Evolutionary conservation across 2,888 invertebrate species (phyloP).

Genomic region (Eustalomyia histrio): DNA sequence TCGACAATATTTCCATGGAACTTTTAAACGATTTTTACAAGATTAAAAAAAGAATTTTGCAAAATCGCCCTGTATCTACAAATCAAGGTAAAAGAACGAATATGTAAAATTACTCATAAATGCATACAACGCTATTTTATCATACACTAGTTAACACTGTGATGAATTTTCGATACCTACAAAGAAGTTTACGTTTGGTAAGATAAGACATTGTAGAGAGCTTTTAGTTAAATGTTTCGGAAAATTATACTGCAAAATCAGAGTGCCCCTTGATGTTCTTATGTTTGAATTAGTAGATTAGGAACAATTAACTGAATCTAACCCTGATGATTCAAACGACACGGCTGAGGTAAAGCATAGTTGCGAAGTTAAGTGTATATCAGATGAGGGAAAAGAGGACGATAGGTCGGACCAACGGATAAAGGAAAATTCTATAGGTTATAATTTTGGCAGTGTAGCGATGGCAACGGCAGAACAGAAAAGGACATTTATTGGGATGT

Average conservation of each 20-base stretch:
- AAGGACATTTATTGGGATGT: slow-evolving; percentile 19
- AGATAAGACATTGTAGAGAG: no score
- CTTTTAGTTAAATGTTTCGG: no score
- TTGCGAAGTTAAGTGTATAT: neutral
- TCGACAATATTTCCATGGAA: slow-evolving; percentile 4
- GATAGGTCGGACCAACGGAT: neutral
- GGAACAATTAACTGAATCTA: slow-evolving; percentile 15
- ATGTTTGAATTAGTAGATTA: slow-evolving; percentile 17
- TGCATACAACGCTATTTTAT: no score
- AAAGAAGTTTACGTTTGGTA: no score
- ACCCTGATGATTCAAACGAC: slow-evolving; percentile 8
- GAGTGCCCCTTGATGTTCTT: slow-evolving; percentile 13
- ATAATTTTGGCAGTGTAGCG: slow-evolving; percentile 9
- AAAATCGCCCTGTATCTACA: slow-evolving; percentile 21
- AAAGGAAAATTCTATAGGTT: neutral
- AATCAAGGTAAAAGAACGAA: no score
- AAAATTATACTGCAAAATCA: neutral
- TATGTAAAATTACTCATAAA: no score
- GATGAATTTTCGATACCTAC: no score
- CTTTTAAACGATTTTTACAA: slow-evolving; percentile 15
- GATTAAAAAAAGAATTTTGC: no score
- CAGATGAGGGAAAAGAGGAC: neutral
- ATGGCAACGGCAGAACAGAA: slow-evolving; percentile 18
- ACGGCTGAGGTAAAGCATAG: neutral
- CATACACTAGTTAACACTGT: no score